Base-by-base conservation (phyloP, 2,888 invertebrate genomes). In the Horisme vitalbata region DNA sequence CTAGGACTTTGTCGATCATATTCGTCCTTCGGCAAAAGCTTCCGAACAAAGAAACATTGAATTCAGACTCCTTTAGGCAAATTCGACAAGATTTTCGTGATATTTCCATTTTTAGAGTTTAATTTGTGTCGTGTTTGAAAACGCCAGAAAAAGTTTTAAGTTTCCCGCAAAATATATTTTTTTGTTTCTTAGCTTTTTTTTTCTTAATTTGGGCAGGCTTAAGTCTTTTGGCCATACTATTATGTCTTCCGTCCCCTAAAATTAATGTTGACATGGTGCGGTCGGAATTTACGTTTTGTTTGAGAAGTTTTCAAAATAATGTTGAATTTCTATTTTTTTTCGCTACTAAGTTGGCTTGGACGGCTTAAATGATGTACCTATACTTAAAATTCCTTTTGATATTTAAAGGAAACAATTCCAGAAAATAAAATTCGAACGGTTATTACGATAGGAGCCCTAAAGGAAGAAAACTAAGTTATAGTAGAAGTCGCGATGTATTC, bases 61-160 rank as follows among this genome's bases (percentile, higher is more conserved):
- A 87, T 48, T 87, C 83, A 4, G 76, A 71, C 55, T 80, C 82
- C 8, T 73, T 68, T 50, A 84, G 55, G 70, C 86, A 87, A 34
- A 87, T 56, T 39, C 85, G 80, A 57, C 86, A 88, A 46, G 69
- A 71, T 53, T 77, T 78, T 41, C 71, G 66, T 21, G 79, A 68
- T 58, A 75, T 48, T 58, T 82, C 82, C 86, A 86, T 86, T 64
- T 65, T 66, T 54, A 49, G 6, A 18, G 18, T 18, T 18, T 18
- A 6, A 2, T 41, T n/a, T 24, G 30, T 44, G 49, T 52, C 24
- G 18, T 18, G 4, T n/a, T n/a, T n/a, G n/a, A n/a, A n/a, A n/a
- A n/a, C n/a, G n/a, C 5, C 20, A 4, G 5, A 20, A 44, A 47
- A 55, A n/a, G n/a, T n/a, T n/a, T n/a, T 43, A 46, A 31, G 45